Evolutionary conservation across 2,888 invertebrate genomes (phyloP).

Genomic region (Creontiades dilutus): DNA sequence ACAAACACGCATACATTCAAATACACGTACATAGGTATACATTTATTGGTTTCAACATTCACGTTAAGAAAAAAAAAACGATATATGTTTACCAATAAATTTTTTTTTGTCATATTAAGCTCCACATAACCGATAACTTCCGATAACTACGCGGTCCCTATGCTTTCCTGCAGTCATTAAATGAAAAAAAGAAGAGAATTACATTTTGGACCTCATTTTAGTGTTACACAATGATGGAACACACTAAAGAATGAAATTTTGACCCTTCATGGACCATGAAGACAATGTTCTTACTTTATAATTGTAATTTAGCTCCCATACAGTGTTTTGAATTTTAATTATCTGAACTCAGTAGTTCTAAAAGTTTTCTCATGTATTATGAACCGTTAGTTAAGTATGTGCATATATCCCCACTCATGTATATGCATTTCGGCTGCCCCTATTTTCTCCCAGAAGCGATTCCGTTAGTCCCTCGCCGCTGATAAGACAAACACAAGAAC

Average conservation of each 20-base stretch:
- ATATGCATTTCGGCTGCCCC: conserved; percentile 33
- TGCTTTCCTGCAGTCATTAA: too few relatives aligned
- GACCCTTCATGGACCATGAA: not conserved
- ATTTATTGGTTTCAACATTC: too few relatives aligned
- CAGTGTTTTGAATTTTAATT: conserved; percentile 7
- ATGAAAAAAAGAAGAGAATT: too few relatives aligned
- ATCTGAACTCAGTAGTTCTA: conserved; percentile 39
- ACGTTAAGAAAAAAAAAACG: too few relatives aligned
- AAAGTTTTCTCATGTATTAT: conserved; percentile 61
- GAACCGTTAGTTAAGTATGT: conserved; percentile 53
- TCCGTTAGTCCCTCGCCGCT: not conserved
- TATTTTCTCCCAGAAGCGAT: conserved; percentile 16
- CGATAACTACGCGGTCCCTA: too few relatives aligned
- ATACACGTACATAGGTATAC: too few relatives aligned
- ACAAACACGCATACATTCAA: too few relatives aligned
- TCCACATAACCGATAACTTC: too few relatives aligned
- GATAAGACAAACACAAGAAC: conserved; percentile 41
- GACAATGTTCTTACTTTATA: not conserved
- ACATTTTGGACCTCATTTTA: not conserved
- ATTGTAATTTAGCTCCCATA: not conserved
- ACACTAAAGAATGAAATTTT: not conserved
- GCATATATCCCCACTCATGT: conserved; percentile 58
- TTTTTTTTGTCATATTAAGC: too few relatives aligned
- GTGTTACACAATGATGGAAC: not conserved
- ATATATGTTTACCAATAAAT: too few relatives aligned